These are phyloP conservation scores for Lytechinus variegatus DNA, from an alignment of 35 echinoderm and acorn worm genomes.

Conservation along the genomic window DNA sequence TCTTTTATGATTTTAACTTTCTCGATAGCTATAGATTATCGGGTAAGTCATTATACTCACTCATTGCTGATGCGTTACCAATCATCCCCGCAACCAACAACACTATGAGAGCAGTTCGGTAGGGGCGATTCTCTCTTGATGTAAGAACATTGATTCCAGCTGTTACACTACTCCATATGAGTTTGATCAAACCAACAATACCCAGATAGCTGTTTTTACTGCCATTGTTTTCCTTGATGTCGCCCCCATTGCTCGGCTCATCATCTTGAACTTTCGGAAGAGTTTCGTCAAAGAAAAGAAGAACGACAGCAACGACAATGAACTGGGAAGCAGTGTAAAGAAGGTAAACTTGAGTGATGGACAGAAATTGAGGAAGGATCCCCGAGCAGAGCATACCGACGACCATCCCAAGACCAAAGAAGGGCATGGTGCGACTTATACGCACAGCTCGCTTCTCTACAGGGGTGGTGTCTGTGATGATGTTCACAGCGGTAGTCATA, in stretches of 20 bases:
- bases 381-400: not conserved
- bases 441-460: slow-evolving; percentile 2
- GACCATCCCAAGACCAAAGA: slow-evolving; percentile 12
- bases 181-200: not conserved
- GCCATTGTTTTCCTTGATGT: not conserved
- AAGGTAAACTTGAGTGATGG: not conserved
- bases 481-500: not conserved
- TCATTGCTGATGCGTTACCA: not conserved
- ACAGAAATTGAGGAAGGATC: not conserved
- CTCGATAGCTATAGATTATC: no score
- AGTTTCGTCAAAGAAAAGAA: slow-evolving; percentile 17
- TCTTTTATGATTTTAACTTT: no score
- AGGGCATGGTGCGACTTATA: slow-evolving; percentile 22
- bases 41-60: not conserved
- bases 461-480: slow-evolving; percentile 39
- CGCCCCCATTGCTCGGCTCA: not conserved
- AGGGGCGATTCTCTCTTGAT: not conserved
- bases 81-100: not conserved
- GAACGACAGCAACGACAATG: not conserved
- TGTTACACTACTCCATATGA: not conserved
- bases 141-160: not conserved
- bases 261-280: not conserved
- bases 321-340: slow-evolving; percentile 2
- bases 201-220: not conserved
- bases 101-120: not conserved